phyloP scores from a whole-genome alignment of 2,113 vertebrate species.

The Aegithalos caudatus region DNA sequence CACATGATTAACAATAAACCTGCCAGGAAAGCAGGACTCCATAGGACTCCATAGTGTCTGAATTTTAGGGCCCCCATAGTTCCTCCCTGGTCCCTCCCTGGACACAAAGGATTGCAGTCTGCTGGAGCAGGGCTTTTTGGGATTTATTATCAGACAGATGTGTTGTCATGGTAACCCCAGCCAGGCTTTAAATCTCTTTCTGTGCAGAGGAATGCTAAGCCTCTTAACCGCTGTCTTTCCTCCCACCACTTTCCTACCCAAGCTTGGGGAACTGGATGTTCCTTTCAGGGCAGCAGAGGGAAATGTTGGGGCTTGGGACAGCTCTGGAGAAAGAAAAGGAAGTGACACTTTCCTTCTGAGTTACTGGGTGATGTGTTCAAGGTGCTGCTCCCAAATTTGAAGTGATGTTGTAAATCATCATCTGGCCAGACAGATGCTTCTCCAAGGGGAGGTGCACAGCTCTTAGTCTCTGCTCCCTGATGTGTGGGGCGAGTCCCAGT shows the following conservation, averaged over 20 bases:
- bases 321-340: neutral
- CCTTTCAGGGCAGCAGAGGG: neutral
- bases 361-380: neutral
- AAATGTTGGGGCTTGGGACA: neutral
- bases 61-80: neutral
- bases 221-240: neutral
- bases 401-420: neutral
- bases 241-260: neutral
- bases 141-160: slow-evolving; percentile 61
- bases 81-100: neutral
- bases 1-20: accelerated
- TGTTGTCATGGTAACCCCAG: slow-evolving; percentile 65
- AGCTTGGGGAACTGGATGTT: neutral
- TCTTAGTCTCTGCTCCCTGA: neutral
- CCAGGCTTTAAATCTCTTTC: slow-evolving; percentile 54
- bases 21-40: neutral
- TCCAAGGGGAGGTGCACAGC: neutral
- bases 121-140: slow-evolving; percentile 9
- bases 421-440: neutral
- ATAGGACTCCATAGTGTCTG: neutral
- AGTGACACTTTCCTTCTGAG: neutral
- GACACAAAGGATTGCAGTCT: neutral
- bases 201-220: slow-evolving; percentile 47
- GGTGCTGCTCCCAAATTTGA: neutral
- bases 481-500: neutral